Evolutionary conservation across 1,140 invertebrate genomes (phyloP).

Genomic region (Telenomus remus): DNA sequence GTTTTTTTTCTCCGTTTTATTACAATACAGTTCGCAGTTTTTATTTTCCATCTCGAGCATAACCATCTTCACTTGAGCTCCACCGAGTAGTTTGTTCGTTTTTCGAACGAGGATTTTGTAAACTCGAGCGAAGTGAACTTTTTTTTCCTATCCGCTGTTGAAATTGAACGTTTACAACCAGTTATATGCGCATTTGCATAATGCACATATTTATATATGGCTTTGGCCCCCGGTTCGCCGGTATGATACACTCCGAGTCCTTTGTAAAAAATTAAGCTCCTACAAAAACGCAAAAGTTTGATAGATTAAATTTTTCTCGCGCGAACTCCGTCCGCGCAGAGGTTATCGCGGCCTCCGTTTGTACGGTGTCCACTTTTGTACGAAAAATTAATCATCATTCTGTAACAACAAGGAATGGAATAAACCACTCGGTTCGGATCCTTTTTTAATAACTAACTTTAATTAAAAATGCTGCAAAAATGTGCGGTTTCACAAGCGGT

Average conservation of each 20-base stretch:
- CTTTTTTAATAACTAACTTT: slow-evolving; percentile 28
- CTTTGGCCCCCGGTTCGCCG: slow-evolving; percentile 12
- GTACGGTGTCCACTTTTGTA: slow-evolving; percentile 16
- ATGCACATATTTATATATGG: neutral
- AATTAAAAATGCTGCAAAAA: slow-evolving; percentile 35
- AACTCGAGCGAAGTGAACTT: too few relatives aligned
- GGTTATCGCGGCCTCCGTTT: slow-evolving; percentile 21
- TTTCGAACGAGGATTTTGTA: too few relatives aligned
- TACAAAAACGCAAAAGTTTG: slow-evolving; percentile 36
- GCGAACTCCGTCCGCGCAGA: slow-evolving; percentile 20
- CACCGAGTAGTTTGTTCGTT: too few relatives aligned
- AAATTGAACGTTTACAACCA: slow-evolving; percentile 26
- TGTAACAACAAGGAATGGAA: slow-evolving; percentile 26
- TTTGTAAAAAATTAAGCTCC: slow-evolving; percentile 12
- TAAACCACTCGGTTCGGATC: slow-evolving; percentile 18
- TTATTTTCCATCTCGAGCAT: too few relatives aligned
- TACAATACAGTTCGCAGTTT: too few relatives aligned
- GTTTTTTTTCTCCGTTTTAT: too few relatives aligned
- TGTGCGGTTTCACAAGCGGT: neutral
- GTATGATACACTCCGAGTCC: neutral
- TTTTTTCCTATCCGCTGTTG: too few relatives aligned
- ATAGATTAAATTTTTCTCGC: slow-evolving; percentile 32
- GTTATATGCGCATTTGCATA: too few relatives aligned
- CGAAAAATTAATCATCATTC: slow-evolving; percentile 34
- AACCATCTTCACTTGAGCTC: too few relatives aligned